A percentile compares a stretch with the other conserved stretches of the same genome.
These are phyloP conservation scores for Lepidothrix coronata DNA, from an alignment of 2,113 vertebrate genomes.

Conservation along the genomic window DNA sequence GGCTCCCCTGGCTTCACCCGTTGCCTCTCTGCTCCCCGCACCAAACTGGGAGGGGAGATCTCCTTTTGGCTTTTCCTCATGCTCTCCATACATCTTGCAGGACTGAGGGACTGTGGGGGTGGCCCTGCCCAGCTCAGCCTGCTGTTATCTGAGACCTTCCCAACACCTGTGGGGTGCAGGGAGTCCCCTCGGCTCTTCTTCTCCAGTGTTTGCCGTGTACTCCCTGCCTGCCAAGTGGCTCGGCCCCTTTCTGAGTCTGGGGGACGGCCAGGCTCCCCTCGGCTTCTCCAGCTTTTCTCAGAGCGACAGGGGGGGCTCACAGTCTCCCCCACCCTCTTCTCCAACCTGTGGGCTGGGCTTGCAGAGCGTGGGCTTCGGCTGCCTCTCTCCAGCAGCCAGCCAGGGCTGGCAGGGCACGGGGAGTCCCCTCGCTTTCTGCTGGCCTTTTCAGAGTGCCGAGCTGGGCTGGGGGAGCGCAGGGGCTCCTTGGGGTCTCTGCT, in stretches of 20 bases:
- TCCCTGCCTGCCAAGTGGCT: not conserved
- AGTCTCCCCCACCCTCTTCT: constrained; percentile 3
- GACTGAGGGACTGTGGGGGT: not conserved
- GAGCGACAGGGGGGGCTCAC: not conserved
- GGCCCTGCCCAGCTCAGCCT: not conserved
- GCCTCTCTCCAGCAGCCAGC: constrained; percentile 4
- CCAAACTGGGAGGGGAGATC: not conserved
- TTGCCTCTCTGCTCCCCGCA: not conserved
- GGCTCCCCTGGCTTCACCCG: not conserved
- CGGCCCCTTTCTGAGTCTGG: not conserved
- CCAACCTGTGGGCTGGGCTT: not conserved
- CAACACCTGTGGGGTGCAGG: not conserved
- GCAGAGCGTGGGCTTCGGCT: not conserved
- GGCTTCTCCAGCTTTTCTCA: constrained; percentile 33
- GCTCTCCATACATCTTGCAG: not conserved
- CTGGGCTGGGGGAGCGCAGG: constrained; percentile 11
- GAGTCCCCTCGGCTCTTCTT: not conserved
- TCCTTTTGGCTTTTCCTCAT: constrained; percentile 56
- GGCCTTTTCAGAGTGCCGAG: not conserved
- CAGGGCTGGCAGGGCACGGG: not conserved
- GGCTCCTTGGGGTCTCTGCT: constrained; percentile 19
- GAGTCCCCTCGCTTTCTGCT: not conserved
- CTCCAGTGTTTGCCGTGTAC: not conserved
- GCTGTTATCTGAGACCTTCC: not conserved
- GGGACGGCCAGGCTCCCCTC: not conserved